Percentiles rank a stretch among this genome's conserved stretches.
These are phyloP conservation scores for Timema cristinae DNA, from an alignment of 2,888 invertebrate genomes.

Conservation along the genomic window DNA sequence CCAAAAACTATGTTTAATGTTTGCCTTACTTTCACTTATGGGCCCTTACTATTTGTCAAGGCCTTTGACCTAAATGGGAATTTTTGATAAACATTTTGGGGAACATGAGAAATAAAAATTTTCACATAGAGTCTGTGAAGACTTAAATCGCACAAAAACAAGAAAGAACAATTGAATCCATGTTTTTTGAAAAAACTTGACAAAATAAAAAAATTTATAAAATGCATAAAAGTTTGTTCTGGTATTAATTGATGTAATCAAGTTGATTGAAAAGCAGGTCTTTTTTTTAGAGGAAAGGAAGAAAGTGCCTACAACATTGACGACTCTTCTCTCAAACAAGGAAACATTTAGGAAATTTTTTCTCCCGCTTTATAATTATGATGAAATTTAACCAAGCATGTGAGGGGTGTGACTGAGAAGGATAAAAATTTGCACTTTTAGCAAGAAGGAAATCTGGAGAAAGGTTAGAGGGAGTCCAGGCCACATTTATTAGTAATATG, in stretches of 20 bases:
- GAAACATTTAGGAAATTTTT: not conserved
- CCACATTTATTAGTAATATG: not conserved
- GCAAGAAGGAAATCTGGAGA: not conserved
- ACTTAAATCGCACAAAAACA: not conserved
- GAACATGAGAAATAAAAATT: slow-evolving; percentile 3
- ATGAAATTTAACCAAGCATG: not conserved
- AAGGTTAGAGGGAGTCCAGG: not conserved
- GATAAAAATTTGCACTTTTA: not conserved
- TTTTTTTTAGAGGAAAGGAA: slow-evolving; percentile 1
- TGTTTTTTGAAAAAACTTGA: not conserved
- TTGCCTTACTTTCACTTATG: not conserved
- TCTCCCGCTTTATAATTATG: not conserved
- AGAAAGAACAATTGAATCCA: not conserved
- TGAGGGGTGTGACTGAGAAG: slow-evolving; percentile 7
- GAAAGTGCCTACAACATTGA: not conserved
- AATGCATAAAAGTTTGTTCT: not conserved
- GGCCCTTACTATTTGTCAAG: slow-evolving; percentile 3
- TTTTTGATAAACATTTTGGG: not conserved
- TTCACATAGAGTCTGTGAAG: not conserved
- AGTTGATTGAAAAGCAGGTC: slow-evolving; percentile 8
- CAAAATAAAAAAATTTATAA: not conserved
- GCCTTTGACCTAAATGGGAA: not conserved
- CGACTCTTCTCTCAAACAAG: not conserved
- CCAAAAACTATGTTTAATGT: not conserved
- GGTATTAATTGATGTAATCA: slow-evolving; percentile 3